Evolutionary conservation across 1,140 invertebrate species (phyloP).

Genomic region (Lycorma delicatula): DNA sequence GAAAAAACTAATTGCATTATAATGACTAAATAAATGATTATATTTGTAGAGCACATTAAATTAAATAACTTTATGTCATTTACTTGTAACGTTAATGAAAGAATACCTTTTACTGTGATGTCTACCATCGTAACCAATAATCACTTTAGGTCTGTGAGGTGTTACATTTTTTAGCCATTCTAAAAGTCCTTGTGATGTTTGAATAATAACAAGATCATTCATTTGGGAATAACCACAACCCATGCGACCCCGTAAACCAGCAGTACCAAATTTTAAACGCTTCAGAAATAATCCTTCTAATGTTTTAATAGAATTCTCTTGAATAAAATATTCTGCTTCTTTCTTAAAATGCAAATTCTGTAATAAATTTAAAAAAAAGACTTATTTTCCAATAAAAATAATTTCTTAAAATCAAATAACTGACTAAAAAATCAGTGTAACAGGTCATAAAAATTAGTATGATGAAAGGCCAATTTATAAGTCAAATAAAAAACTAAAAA

Average conservation of each 20-base stretch:
- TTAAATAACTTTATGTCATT: no score
- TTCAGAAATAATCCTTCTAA: conserved; percentile 50
- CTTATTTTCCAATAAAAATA: conserved; percentile 4
- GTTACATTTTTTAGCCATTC: conserved; percentile 58
- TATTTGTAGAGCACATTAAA: no score
- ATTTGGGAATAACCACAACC: conserved; percentile 84
- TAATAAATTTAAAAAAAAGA: conserved; percentile 24
- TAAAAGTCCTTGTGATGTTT: conserved; percentile 88
- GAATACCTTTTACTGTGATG: conserved; percentile 84
- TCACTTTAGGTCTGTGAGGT: conserved; percentile 55
- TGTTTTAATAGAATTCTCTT: conserved; percentile 41
- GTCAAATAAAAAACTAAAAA: no score
- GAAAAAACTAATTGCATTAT: no score
- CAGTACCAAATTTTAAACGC: conserved; percentile 78
- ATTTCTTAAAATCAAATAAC: conserved; percentile 6
- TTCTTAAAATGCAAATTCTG: conserved; percentile 43
- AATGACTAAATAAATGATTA: no score
- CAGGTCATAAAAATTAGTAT: neutral
- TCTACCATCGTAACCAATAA: conserved; percentile 92
- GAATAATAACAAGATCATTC: conserved; percentile 96
- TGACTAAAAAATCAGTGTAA: conserved; percentile 5
- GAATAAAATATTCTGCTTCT: conserved; percentile 46
- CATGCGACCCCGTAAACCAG: conserved; percentile 86
- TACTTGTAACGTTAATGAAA: no score
- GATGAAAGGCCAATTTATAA: neutral